Percentiles rank a stretch among this genome's conserved stretches.
Evolutionary conservation across 30 jellyfish, hydroid and myxozoan species (phyloP).

Genomic region (Turritopsis dohrnii): DNA sequence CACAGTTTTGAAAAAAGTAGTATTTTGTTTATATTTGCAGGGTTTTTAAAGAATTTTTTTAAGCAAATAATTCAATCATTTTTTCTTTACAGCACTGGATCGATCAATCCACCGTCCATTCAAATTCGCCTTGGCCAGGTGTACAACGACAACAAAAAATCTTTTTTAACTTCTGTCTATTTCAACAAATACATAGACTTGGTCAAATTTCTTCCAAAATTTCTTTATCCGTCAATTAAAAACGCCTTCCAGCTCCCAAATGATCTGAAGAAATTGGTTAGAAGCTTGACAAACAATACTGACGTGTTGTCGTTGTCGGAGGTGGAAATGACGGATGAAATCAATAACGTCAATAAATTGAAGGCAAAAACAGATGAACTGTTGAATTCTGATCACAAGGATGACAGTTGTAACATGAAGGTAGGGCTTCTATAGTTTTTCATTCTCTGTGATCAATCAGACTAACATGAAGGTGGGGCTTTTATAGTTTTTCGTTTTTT

Average conservation of each 20-base stretch:
- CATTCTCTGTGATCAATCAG: neutral
- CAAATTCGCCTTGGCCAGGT: neutral
- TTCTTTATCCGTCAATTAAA: neutral
- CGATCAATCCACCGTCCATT: neutral
- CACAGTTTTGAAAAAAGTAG: too few relatives aligned
- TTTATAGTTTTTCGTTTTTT: too few relatives aligned
- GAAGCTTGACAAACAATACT: neutral
- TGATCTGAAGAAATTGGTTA: neutral
- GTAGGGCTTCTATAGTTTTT: neutral
- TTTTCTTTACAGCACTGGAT: neutral
- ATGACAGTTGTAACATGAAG: neutral
- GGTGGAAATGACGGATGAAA: neutral
- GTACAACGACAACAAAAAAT: neutral
- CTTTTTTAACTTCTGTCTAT: neutral
- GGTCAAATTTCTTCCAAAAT: neutral
- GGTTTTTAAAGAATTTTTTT: too few relatives aligned
- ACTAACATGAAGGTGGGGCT: too few relatives aligned
- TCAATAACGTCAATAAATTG: neutral
- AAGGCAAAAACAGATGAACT: neutral
- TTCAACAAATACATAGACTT: neutral
- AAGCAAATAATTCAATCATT: too few relatives aligned
- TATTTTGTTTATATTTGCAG: too few relatives aligned
- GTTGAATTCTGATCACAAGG: neutral
- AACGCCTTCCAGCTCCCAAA: neutral
- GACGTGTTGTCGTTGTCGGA: neutral